Conservation (phyloP, 2,797 vertebrate species). For the Enoplosus armatus region DNA sequence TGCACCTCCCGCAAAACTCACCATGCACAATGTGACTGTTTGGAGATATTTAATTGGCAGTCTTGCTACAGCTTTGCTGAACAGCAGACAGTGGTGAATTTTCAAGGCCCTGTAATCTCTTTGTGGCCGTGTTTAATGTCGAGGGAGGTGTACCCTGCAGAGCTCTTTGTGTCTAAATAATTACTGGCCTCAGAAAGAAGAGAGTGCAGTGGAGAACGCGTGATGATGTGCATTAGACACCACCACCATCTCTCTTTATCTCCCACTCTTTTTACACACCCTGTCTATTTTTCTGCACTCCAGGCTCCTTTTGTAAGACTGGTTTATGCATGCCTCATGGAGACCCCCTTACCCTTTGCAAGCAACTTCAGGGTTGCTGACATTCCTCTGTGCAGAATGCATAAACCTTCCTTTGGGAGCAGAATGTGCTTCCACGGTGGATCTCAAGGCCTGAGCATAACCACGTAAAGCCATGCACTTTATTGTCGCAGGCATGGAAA, state of each 20-base stretch:
- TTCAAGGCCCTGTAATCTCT: constrained; percentile 53
- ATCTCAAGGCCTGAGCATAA: constrained; percentile 58
- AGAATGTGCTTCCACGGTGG: constrained; percentile 56
- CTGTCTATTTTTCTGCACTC: constrained; percentile 45
- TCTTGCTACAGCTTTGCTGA: constrained; percentile 12
- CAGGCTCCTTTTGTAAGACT: constrained; percentile 50
- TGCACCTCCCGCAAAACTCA: constrained; percentile 8
- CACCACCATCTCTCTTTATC: constrained; percentile 45
- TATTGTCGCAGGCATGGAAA: constrained; percentile 60
- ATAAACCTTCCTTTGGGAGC: constrained; percentile 69
- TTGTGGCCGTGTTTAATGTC: constrained; percentile 48
- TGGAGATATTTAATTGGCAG: constrained; percentile 25
- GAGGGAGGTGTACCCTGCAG: constrained; percentile 57
- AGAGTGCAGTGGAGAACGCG: constrained; percentile 52
- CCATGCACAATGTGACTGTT: no score
- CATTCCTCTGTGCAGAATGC: constrained; percentile 69
- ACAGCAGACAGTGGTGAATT: constrained; percentile 9
- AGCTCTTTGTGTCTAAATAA: constrained; percentile 77
- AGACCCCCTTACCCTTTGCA: constrained; percentile 54
- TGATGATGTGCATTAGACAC: constrained; percentile 60
- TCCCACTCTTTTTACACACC: constrained; percentile 24
- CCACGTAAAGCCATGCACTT: constrained; percentile 58
- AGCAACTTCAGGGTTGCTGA: constrained; percentile 62
- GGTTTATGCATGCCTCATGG: constrained; percentile 60
- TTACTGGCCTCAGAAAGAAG: constrained; percentile 69